A percentile compares a stretch with the other conserved stretches of the same genome.
Conservation (phyloP, 2,888 invertebrate species). For the Scrobipalpa costella region DNA sequence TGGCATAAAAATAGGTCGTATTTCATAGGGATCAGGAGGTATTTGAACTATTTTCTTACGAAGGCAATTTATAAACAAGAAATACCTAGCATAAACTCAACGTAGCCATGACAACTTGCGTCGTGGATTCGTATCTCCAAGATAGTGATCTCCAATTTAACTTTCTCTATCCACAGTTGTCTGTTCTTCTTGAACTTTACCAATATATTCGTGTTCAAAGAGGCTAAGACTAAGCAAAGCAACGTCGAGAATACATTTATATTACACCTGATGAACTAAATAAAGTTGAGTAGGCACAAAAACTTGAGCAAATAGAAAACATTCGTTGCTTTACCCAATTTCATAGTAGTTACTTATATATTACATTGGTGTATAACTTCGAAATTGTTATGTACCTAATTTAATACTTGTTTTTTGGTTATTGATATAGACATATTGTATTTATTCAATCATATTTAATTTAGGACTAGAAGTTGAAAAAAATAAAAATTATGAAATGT, state of each 20-base stretch:
- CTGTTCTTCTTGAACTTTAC: constrained; percentile 47
- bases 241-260: neutral
- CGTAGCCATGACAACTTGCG: constrained; percentile 26
- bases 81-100: constrained; percentile 13
- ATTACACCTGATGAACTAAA: constrained; percentile 2
- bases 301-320: too few relatives aligned
- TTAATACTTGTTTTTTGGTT: too few relatives aligned
- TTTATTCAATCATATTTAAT: too few relatives aligned
- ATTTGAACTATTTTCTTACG: neutral
- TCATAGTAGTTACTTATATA: too few relatives aligned
- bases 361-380: too few relatives aligned
- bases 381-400: too few relatives aligned
- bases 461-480: too few relatives aligned
- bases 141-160: constrained; percentile 67
- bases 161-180: constrained; percentile 53
- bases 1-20: neutral
- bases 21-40: neutral
- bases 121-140: constrained; percentile 46
- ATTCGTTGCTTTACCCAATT: too few relatives aligned
- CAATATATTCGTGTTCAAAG: constrained; percentile 51
- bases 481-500: too few relatives aligned
- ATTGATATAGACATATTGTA: too few relatives aligned
- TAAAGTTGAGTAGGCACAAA: too few relatives aligned
- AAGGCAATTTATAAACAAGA: neutral
- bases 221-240: constrained; percentile 2